These are phyloP conservation scores for Phoenicopterus ruber DNA, from an alignment of 2,113 vertebrate genomes.

Conservation along the genomic window DNA sequence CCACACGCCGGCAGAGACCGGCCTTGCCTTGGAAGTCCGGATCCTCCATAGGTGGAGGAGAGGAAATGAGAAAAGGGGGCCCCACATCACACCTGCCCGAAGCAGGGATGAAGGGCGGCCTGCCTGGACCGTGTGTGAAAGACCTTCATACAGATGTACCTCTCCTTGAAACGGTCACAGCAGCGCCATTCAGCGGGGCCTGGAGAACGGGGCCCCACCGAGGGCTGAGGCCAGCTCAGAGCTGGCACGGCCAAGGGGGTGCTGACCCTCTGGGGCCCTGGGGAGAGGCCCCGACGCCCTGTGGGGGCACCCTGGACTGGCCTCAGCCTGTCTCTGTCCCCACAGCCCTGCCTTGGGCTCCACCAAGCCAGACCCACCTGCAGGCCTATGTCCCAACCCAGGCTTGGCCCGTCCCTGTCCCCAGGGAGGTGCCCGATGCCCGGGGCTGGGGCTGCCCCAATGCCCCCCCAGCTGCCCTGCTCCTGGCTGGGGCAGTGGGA, in stretches of 20 bases:
- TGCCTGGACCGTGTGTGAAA: background rate
- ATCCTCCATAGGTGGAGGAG: background rate
- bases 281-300: fast-evolving
- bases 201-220: fast-evolving
- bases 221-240: background rate
- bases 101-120: background rate
- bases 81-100: background rate
- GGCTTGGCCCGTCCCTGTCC: fast-evolving
- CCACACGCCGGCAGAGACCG: fast-evolving
- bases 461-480: background rate
- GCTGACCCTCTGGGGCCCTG: background rate
- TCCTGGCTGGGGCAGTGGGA: background rate
- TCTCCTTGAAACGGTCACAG: background rate
- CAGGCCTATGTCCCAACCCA: fast-evolving
- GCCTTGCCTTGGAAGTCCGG: background rate
- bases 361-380: fast-evolving
- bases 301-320: no score
- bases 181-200: background rate
- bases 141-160: background rate
- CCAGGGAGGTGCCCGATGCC: fast-evolving
- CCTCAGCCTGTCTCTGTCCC: background rate
- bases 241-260: background rate
- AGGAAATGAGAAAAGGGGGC: background rate
- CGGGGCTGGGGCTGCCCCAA: background rate
- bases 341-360: background rate